phyloP scores from a whole-genome alignment of 2,797 vertebrate genomes.

The Galagoides demidoff region DNA sequence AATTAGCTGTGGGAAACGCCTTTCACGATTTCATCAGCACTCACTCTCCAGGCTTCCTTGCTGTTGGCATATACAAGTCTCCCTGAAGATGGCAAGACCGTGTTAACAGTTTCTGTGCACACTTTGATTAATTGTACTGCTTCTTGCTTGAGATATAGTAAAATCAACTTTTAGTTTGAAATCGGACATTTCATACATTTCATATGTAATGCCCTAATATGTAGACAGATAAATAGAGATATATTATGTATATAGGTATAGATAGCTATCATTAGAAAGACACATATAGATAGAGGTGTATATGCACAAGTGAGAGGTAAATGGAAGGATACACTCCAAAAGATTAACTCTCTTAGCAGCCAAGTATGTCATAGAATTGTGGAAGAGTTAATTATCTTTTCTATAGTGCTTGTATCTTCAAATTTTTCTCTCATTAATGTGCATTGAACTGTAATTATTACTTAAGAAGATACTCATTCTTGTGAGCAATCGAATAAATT shows the following conservation, averaged over 20 bases:
- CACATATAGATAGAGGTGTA: background rate
- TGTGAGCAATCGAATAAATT: constrained; percentile 22
- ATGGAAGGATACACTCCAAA: background rate
- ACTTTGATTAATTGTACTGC: too few relatives aligned
- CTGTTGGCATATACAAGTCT: too few relatives aligned
- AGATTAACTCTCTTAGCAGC: background rate
- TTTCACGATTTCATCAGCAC: too few relatives aligned
- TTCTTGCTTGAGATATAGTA: too few relatives aligned
- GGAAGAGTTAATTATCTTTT: background rate
- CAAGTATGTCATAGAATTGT: background rate
- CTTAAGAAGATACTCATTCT: constrained; percentile 5
- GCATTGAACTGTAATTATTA: background rate
- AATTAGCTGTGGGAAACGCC: too few relatives aligned
- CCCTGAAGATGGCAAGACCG: too few relatives aligned
- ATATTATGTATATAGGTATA: background rate
- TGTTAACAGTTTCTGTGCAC: too few relatives aligned
- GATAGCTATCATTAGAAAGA: background rate
- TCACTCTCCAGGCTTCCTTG: too few relatives aligned
- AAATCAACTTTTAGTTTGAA: too few relatives aligned
- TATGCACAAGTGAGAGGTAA: background rate
- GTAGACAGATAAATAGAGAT: background rate
- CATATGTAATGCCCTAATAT: background rate
- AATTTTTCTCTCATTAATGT: background rate
- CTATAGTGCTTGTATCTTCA: background rate
- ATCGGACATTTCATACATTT: too few relatives aligned